A percentile compares a stretch with the other conserved stretches of the same genome.
Conservation (phyloP, 2,888 invertebrate species). For the Pseudococcus longispinus region DNA sequence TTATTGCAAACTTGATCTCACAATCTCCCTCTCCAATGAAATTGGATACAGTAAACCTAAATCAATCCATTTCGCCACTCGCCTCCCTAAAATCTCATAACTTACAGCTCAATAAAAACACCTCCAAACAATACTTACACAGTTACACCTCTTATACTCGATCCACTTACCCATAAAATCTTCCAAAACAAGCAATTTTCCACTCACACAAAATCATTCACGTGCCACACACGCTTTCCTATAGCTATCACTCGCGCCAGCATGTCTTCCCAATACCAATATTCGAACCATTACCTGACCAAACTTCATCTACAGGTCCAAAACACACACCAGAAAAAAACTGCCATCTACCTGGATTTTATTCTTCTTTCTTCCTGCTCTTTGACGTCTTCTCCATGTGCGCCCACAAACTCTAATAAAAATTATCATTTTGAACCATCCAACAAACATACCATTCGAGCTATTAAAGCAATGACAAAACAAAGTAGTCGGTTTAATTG, state of each 20-base stretch:
- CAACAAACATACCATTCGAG: not conserved
- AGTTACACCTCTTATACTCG: not conserved
- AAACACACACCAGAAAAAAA: not conserved
- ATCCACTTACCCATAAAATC: not conserved
- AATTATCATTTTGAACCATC: constrained; percentile 17
- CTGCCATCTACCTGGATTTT: not conserved
- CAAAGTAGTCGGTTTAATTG: constrained; percentile 38
- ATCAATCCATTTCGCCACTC: not conserved
- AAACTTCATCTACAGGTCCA: not conserved
- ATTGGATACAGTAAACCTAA: too few species aligned
- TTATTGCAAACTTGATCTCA: too few species aligned
- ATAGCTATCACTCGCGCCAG: not conserved
- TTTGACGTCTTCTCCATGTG: not conserved
- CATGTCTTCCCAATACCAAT: not conserved
- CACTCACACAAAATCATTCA: not conserved
- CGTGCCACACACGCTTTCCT: not conserved
- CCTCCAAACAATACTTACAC: not conserved
- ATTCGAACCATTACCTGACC: not conserved
- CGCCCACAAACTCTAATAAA: constrained; percentile 1
- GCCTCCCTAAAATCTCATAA: not conserved
- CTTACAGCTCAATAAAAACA: not conserved
- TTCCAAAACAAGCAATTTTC: not conserved
- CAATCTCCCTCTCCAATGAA: too few species aligned
- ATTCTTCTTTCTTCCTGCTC: not conserved
- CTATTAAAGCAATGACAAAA: constrained; percentile 18